Conservation (phyloP, 1,140 invertebrate genomes). For the Aricia agestis region DNA sequence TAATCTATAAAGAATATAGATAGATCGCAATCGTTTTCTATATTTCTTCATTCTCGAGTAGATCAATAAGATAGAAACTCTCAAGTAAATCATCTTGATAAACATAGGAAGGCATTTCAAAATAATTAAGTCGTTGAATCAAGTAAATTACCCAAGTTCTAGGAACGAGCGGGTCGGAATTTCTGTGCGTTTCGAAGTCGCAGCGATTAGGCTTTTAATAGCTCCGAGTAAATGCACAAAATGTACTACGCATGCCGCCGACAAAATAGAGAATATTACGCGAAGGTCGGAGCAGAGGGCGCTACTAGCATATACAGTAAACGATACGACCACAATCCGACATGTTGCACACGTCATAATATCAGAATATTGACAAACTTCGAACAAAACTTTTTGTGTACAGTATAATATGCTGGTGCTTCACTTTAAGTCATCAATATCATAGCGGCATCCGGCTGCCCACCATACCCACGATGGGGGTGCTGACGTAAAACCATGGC, state of each 20-base stretch:
- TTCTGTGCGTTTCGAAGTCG: not conserved
- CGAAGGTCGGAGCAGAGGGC: too few relatives aligned
- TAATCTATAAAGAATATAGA: not conserved
- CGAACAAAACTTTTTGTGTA: too few relatives aligned
- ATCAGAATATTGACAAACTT: too few relatives aligned
- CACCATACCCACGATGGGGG: too few relatives aligned
- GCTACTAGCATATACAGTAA: too few relatives aligned
- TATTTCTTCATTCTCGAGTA: not conserved
- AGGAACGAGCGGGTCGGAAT: not conserved
- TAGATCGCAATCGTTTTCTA: not conserved
- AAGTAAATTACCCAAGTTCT: not conserved
- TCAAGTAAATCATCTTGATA: not conserved
- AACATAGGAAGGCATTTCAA: not conserved
- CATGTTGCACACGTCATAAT: too few relatives aligned
- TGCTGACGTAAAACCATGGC: too few relatives aligned
- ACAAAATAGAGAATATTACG: too few relatives aligned
- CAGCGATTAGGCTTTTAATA: not conserved
- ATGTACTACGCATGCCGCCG: not conserved
- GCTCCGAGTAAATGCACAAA: not conserved
- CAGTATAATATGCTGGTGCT: too few relatives aligned
- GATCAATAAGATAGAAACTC: not conserved
- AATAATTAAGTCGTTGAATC: slow-evolving; percentile 3
- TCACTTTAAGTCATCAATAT: too few relatives aligned
- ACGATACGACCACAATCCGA: too few relatives aligned
- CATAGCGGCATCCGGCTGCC: too few relatives aligned